Evolutionary conservation across 1,140 invertebrate species (phyloP), one percentile per base, ranked within the genome.

Genomic region (Galleria mellonella): DNA sequence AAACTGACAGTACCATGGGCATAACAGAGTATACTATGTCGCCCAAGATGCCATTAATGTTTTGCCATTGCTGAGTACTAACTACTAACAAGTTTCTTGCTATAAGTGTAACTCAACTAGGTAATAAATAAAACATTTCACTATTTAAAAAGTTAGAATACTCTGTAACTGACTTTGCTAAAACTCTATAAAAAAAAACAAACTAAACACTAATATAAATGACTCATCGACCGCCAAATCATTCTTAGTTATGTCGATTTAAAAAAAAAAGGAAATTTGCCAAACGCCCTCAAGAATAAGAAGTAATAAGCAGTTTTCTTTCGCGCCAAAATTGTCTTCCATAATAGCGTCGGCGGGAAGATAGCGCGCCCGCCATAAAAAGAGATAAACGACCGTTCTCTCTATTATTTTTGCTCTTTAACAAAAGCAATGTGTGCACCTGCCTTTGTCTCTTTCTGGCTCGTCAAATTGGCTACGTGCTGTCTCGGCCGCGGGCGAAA

Each of bases 401-500:
- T 85, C 82, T 85, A 85, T 85, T 85, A 85, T 85, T 85, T 85
- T 83, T 83, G 76, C 72, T 75, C 72, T 77, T 79, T 78, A 77
- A 84, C 78, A 85, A 85, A 74, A 64, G 78, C 71, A 79, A 78
- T 79, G 75, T 82, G 77, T 83, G 74, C 66, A 79, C 69, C 63
- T 77, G 68, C 63, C 55, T 62, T 79, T 63, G 75, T 83, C 78
- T 68, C 75, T 61, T 62, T 85, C 72, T 61, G 39, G 42, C 76
- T 4, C 44, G 41, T 29, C 5, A 47, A 36, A 39, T 39, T 36
- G 32, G 15, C 42, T 14, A 58, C 31, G 44, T 40, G 14, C 63
- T 57, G 60, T 72, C 55, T 72, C 74, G 43, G 29, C 44, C 48
- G 55, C 51, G 61, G 68, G 74, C 62, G 76, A 79, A 81, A 84